Evolutionary conservation across 2,797 vertebrate species (phyloP), one percentile per base, ranked within the genome.

Genomic region (Sparidentex hasta): DNA sequence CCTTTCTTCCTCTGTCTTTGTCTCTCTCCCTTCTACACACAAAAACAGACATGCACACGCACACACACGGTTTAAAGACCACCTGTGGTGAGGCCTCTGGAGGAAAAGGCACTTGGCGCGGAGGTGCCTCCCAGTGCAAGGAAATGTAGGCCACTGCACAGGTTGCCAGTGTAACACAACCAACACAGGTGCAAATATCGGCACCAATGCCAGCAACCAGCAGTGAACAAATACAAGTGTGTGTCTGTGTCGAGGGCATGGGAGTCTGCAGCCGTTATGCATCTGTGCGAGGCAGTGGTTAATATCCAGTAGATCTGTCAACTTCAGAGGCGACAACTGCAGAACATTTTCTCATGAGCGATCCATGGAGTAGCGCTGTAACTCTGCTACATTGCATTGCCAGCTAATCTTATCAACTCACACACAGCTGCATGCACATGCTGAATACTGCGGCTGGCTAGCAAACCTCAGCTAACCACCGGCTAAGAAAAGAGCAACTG

Each of bases 111-210:
- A 65, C 58, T 90, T 88, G 81, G 75, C 51, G 18, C 46, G 38
- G 47, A 70, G 41, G 23, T 65, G 52, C 56, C 71, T 76, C 33
- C 27, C 17, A 72, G 55, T 50, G 54, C 3, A 23, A 65, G 61
- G 44, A 80, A 85, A 87, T 85, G 74, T 88, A 83, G 80, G 81
- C 78, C 85, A 79, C 58, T 16, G 41, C 72, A 58, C 72, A 54
- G 55, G 20, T 62, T 57, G 6, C 38, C 50, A 46, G 21, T 71
- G 18, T 47, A 33, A 76, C 68, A 79, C 54, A 65, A 75, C 44
- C 16, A 74, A 29, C 33, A 59, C 67, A 75, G 48, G 58, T 56
- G 21, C 48, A 56, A 61, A 14, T 61, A 23, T 38, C 21, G 43
- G 27, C 12, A 48, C 29, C 18, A 23, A 38, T 8, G 33, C 33